Percentiles rank a stretch among this genome's conserved stretches.
These are phyloP conservation scores for Colostygia pectinataria DNA, from an alignment of 2,888 invertebrate species.

Conservation along the genomic window DNA sequence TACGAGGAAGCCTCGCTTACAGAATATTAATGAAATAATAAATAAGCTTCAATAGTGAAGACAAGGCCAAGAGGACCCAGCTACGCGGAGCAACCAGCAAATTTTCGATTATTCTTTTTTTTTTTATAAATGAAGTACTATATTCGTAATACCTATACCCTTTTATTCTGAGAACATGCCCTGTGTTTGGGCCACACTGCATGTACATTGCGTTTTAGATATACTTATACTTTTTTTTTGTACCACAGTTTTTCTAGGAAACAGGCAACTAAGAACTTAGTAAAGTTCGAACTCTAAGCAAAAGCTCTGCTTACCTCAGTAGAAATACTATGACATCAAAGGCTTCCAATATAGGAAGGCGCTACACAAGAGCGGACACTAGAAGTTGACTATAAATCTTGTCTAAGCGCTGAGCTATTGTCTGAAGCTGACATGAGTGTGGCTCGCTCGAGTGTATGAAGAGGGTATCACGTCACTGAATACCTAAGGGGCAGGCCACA, in stretches of 20 bases:
- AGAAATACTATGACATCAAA: not conserved
- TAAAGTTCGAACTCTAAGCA: too few species aligned
- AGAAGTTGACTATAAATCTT: constrained; percentile 13
- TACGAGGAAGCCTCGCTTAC: constrained; percentile 32
- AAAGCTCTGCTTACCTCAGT: too few species aligned
- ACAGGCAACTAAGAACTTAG: too few species aligned
- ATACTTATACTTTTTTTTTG: too few species aligned
- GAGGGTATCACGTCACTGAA: constrained; percentile 12
- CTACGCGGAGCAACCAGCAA: constrained; percentile 29
- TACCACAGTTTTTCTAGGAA: too few species aligned
- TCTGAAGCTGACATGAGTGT: constrained; percentile 18
- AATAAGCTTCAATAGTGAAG: constrained; percentile 30
- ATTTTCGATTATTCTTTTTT: too few species aligned
- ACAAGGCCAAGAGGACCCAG: constrained; percentile 36
- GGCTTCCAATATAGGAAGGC: not conserved
- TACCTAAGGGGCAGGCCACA: too few species aligned
- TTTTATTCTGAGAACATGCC: too few species aligned
- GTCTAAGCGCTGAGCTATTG: constrained; percentile 12
- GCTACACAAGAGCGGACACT: not conserved
- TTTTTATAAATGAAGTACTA: too few species aligned
- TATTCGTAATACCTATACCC: too few species aligned
- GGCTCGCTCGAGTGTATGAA: constrained; percentile 4
- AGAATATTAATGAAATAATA: constrained; percentile 33
- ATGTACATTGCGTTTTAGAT: too few species aligned
- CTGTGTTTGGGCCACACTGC: too few species aligned